phyloP scores from a whole-genome alignment of 2,113 vertebrate genomes.

The Nibea coibor region DNA sequence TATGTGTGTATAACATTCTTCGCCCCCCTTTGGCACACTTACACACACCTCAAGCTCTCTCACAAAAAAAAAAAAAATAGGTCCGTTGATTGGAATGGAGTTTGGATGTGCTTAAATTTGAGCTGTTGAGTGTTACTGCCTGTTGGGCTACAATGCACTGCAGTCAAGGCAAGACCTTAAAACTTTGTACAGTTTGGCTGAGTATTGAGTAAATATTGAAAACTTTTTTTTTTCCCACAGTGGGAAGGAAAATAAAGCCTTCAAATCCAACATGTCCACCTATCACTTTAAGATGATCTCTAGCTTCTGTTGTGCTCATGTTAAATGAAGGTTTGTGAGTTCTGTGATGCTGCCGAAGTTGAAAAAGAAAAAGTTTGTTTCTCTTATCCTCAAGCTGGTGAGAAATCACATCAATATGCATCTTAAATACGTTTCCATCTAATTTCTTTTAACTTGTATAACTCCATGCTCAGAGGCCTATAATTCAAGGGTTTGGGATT shows the following conservation, averaged over 20 bases:
- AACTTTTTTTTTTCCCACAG: not conserved
- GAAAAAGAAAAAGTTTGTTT: not conserved
- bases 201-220: constrained; percentile 18
- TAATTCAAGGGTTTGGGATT: not conserved
- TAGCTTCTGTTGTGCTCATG: constrained; percentile 7
- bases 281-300: constrained; percentile 19
- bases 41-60: constrained; percentile 36
- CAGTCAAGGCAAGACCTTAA: constrained; percentile 27
- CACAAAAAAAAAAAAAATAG: constrained; percentile 7
- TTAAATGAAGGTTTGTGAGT: not conserved
- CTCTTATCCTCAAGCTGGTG: not conserved
- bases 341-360: not conserved
- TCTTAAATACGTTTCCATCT: not conserved
- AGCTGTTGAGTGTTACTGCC: constrained; percentile 18
- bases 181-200: constrained; percentile 39
- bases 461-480: not conserved
- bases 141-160: constrained; percentile 26
- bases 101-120: constrained; percentile 40
- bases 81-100: constrained; percentile 44
- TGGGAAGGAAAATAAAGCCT: not conserved
- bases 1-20: constrained; percentile 27
- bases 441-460: not conserved
- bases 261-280: constrained; percentile 19
- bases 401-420: not conserved
- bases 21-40: constrained; percentile 26